Percentiles rank a stretch among this genome's conserved stretches.
phyloP scores from a whole-genome alignment of 2,113 vertebrate genomes.

The Verasper variegatus region DNA sequence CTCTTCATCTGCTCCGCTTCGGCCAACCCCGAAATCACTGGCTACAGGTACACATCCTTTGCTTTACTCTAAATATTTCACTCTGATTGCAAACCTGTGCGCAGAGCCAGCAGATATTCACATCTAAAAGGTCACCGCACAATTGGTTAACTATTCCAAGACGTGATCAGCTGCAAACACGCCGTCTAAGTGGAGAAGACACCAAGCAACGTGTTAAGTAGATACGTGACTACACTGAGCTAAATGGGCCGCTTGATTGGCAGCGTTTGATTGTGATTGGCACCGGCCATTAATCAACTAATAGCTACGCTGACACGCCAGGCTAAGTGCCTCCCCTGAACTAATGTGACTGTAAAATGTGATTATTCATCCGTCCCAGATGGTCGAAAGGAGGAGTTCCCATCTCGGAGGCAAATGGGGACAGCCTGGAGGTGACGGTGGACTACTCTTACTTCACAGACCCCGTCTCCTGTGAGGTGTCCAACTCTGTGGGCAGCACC shows the following conservation, averaged over 20 bases:
- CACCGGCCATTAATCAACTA: constrained; percentile 65
- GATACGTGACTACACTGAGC: constrained; percentile 6
- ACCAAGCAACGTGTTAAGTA: constrained; percentile 18
- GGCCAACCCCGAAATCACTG: constrained; percentile 90
- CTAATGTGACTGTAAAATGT: constrained; percentile 53
- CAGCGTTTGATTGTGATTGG: constrained; percentile 70
- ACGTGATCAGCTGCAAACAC: constrained; percentile 8
- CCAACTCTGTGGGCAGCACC: constrained; percentile 90
- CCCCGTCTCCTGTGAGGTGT: constrained; percentile 91
- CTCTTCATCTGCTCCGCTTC: constrained; percentile 89
- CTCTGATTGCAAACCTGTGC: neutral
- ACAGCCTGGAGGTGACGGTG: constrained; percentile 87
- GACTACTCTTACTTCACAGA: constrained; percentile 92
- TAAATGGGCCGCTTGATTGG: constrained; percentile 58
- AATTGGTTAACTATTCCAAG: neutral
- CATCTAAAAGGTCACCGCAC: neutral
- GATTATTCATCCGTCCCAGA: constrained; percentile 73
- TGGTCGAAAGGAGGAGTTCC: constrained; percentile 91
- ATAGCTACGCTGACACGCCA: constrained; percentile 61
- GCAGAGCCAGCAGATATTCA: neutral
- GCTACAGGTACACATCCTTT: constrained; percentile 85
- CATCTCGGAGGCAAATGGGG: constrained; percentile 87
- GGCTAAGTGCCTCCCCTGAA: constrained; percentile 46
- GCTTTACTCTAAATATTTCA: neutral
- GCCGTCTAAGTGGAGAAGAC: neutral